Evolutionary conservation across 1,140 invertebrate species (phyloP).

Genomic region (Lordiphosa collinella): DNA sequence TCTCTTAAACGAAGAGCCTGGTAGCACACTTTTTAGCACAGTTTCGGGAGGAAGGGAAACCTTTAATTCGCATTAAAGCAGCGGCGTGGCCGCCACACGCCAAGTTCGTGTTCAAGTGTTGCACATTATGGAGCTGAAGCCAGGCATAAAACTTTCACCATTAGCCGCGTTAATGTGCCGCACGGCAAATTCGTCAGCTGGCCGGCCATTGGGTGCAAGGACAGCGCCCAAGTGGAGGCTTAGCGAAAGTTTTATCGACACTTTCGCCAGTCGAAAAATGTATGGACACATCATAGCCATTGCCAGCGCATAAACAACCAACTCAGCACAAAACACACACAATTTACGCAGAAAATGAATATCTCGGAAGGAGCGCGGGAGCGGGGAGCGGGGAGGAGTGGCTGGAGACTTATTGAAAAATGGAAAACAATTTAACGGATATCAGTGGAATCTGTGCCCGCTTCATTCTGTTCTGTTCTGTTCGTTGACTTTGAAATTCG

Average conservation of each 20-base stretch:
- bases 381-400: too few relatives aligned
- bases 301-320: not conserved
- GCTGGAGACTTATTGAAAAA: too few relatives aligned
- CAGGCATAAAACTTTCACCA: conserved; percentile 71
- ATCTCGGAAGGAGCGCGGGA: too few relatives aligned
- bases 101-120: conserved; percentile 51
- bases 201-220: conserved; percentile 48
- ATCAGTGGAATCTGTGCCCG: too few relatives aligned
- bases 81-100: conserved; percentile 18
- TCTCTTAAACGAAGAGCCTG: too few relatives aligned
- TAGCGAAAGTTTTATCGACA: conserved; percentile 57
- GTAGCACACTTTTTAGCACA: too few relatives aligned
- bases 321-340: too few relatives aligned
- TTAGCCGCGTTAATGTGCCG: conserved; percentile 68
- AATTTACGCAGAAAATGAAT: too few relatives aligned
- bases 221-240: conserved; percentile 35
- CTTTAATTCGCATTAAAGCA: conserved; percentile 21
- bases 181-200: conserved; percentile 70
- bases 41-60: too few relatives aligned
- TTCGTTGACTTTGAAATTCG: too few relatives aligned
- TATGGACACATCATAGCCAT: not conserved
- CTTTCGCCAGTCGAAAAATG: conserved; percentile 27
- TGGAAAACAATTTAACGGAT: too few relatives aligned
- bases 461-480: too few relatives aligned
- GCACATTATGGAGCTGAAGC: conserved; percentile 65